Conservation (phyloP, 2,113 vertebrate genomes). For the Gymnobelideus leadbeateri region DNA sequence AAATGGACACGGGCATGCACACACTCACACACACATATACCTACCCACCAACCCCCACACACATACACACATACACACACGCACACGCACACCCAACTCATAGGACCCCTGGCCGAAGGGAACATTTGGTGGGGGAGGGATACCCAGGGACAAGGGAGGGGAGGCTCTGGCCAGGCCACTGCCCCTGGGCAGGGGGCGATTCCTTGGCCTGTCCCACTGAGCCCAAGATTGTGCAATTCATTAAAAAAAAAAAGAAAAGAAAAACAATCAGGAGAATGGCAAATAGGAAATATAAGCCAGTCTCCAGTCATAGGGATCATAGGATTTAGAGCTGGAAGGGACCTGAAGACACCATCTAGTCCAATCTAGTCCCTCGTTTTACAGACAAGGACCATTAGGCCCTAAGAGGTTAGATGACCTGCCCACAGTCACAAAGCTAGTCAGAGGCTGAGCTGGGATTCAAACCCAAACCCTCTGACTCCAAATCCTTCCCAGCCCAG, state of each 20-base stretch:
- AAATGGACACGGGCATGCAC: not conserved
- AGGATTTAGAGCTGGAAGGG: not conserved
- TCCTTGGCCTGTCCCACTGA: constrained; percentile 68
- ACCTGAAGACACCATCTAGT: not conserved
- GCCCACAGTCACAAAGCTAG: not conserved
- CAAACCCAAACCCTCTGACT: not conserved
- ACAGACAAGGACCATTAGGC: not conserved
- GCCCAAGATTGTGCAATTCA: constrained; percentile 77
- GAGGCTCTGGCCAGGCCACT: constrained; percentile 34
- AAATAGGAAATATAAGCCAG: constrained; percentile 65
- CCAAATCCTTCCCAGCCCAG: not conserved
- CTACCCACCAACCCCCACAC: not conserved
- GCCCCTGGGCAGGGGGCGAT: constrained; percentile 63
- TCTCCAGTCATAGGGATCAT: constrained; percentile 46
- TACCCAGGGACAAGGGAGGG: not conserved
- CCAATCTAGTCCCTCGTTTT: not conserved
- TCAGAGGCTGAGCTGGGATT: not conserved
- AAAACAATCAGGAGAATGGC: constrained; percentile 53
- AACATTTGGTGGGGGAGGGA: not conserved
- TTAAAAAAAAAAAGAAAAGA: constrained; percentile 75
- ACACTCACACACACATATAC: not conserved
- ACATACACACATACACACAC: constrained; percentile 51
- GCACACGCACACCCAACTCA: constrained; percentile 46
- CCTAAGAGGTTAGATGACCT: not conserved
- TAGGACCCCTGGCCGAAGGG: constrained; percentile 30